A percentile compares a stretch with the other conserved stretches of the same genome.
These are phyloP conservation scores for Leptodactylus fuscus DNA, from an alignment of 2,113 vertebrate genomes.

Conservation along the genomic window DNA sequence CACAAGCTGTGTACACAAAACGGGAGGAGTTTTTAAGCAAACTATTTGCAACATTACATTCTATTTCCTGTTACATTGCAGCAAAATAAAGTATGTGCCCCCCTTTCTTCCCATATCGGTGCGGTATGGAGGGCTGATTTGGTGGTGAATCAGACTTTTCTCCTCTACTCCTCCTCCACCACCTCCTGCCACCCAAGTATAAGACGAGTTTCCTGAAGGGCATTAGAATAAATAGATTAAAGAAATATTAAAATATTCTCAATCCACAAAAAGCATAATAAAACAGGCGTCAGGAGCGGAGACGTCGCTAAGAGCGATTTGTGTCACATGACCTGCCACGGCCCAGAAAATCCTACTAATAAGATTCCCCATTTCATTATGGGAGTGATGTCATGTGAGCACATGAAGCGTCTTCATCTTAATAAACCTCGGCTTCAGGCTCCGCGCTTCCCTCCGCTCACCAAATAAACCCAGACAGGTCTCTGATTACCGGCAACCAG, in stretches of 20 bases:
- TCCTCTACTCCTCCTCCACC: background rate
- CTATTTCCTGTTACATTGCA: too few species aligned
- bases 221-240: conserved; percentile 9
- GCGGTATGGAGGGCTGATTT: too few species aligned
- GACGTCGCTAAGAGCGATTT: background rate
- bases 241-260: conserved; percentile 11
- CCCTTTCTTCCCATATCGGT: too few species aligned
- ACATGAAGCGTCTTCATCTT: background rate
- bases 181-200: background rate
- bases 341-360: conserved; percentile 1
- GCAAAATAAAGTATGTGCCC: too few species aligned
- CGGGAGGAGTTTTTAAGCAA: too few species aligned
- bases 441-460: background rate
- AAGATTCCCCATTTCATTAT: background rate
- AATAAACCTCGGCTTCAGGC: background rate
- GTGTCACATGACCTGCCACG: background rate
- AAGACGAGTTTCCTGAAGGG: background rate
- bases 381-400: background rate
- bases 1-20: too few species aligned
- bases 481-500: background rate
- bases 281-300: background rate
- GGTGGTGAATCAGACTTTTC: background rate
- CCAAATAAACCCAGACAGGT: background rate
- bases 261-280: conserved; percentile 16
- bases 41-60: too few species aligned